Percentiles rank a stretch among this genome's conserved stretches.
Conservation (phyloP, 2,888 invertebrate species). For the Dicranocentrus wangi region DNA sequence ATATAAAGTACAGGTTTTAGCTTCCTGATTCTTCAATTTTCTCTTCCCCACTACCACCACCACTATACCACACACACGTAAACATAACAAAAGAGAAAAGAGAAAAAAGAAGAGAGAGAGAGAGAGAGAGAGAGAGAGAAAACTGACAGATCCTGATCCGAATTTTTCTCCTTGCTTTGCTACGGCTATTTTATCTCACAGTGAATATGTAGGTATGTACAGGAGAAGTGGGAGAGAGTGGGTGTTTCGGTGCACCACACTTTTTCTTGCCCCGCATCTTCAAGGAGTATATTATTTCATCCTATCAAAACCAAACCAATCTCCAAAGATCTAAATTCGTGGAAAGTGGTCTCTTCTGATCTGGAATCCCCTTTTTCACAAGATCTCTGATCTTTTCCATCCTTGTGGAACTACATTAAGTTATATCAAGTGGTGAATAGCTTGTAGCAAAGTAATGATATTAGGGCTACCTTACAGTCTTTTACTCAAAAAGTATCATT, state of each 20-base stretch:
- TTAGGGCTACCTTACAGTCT: constrained; percentile 5
- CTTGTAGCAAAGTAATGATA: constrained; percentile 34
- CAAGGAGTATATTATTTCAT: constrained; percentile 34
- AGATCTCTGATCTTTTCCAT: constrained; percentile 39
- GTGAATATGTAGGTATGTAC: not conserved
- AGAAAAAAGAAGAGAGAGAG: not conserved
- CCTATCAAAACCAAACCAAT: constrained; percentile 54
- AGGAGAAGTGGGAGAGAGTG: not conserved
- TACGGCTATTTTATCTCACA: constrained; percentile 24
- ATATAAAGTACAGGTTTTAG: constrained; percentile 25
- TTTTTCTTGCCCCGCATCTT: not conserved
- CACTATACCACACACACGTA: constrained; percentile 10
- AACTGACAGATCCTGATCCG: constrained; percentile 60
- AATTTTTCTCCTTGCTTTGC: constrained; percentile 58
- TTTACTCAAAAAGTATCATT: not conserved
- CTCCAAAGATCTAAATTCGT: constrained; percentile 49
- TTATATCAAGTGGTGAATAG: constrained; percentile 43
- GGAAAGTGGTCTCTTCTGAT: constrained; percentile 51
- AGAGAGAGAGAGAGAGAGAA: constrained; percentile 23
- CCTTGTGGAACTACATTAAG: constrained; percentile 35
- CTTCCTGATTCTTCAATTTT: constrained; percentile 39
- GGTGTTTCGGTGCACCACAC: not conserved
- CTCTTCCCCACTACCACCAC: constrained; percentile 2
- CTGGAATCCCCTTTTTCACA: constrained; percentile 13
- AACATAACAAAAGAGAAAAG: constrained; percentile 21